Evolutionary conservation across 2,888 invertebrate species (phyloP), one percentile per base, ranked within the genome.

Genomic region (Pardosa pseudoannulata): DNA sequence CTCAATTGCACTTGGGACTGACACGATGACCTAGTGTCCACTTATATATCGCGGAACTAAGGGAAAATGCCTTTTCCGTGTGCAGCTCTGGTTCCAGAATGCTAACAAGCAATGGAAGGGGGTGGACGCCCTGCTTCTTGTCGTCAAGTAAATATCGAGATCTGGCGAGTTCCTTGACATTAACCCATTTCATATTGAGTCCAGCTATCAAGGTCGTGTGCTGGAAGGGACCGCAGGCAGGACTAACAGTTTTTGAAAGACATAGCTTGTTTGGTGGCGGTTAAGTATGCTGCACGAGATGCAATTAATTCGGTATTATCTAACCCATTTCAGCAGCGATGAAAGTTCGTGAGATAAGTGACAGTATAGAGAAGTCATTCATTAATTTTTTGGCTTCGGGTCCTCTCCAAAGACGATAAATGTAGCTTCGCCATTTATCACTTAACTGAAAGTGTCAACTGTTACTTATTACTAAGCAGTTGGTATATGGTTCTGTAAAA

Each of bases 21-120:
- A 83, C 83, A 83, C 71, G 72, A 68, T 86, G 70, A 86, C 85
- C 79, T 64, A 79, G 32, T 32, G 62, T 41, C 7, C 62, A 29
- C 70, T 75, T 86, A 68, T 86, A 86, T 86, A 86, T 64, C 23
- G 68, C 79, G 85, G 85, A 86, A 86, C 85, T 86, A 13, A 32
- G 32, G 68, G 46, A 76, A n/a, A 83, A 72, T 29, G 11, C 13
- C 27, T 67, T 62, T 41, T 73, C 65, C 65, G 65, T 9, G 19
- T 27, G 19, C 2, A 67, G 31, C 9, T 32, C n/a, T 67, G 31
- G 13, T 67, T 32, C 32, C 65, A 31, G 13, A n/a, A 31, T 67
- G 11, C 29, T 64, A 11, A 3, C 16, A 23, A 56, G 9, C 16
- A 19, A 7, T 3, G 65, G 19, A 67, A 3, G n/a, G 32, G 7